Percentiles rank a stretch among this genome's conserved stretches.
Evolutionary conservation across 2,113 vertebrate species (phyloP).

Genomic region (Myotis davidii): DNA sequence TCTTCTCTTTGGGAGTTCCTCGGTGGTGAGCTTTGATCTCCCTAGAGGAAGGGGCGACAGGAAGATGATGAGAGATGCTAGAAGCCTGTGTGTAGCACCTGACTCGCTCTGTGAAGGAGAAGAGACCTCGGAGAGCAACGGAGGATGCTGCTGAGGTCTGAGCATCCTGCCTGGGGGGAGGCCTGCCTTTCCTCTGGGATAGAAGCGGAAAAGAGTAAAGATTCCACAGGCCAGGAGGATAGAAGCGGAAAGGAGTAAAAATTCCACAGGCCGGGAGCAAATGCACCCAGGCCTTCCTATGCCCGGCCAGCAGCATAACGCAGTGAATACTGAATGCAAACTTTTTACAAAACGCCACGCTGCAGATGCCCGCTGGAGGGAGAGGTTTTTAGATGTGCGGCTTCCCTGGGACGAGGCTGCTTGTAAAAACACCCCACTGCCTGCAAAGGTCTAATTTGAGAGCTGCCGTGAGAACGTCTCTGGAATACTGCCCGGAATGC

Average conservation of each 20-base stretch:
- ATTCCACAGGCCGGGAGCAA: not conserved
- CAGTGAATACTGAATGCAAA: not conserved
- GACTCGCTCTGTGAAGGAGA: not conserved
- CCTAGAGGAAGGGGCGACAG: constrained; percentile 39
- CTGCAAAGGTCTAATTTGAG: not conserved
- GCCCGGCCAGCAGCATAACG: not conserved
- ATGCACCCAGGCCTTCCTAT: not conserved
- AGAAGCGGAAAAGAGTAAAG: not conserved
- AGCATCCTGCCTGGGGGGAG: not conserved
- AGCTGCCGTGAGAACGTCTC: not conserved
- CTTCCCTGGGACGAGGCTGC: not conserved
- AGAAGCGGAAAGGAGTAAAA: not conserved
- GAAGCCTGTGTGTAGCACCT: not conserved
- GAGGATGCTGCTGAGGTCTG: not conserved
- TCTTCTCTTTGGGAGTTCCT: constrained; percentile 60
- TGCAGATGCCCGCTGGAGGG: not conserved
- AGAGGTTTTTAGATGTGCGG: not conserved
- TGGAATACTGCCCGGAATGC: not conserved
- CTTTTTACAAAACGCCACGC: not conserved
- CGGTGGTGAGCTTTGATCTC: constrained; percentile 73
- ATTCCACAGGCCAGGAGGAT: too few relatives aligned
- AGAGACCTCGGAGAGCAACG: not conserved
- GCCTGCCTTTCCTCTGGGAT: not conserved
- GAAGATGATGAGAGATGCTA: constrained; percentile 54
- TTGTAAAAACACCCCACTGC: not conserved